Conservation (phyloP, 2,113 vertebrate species). For the Paraplagusia blochii region DNA sequence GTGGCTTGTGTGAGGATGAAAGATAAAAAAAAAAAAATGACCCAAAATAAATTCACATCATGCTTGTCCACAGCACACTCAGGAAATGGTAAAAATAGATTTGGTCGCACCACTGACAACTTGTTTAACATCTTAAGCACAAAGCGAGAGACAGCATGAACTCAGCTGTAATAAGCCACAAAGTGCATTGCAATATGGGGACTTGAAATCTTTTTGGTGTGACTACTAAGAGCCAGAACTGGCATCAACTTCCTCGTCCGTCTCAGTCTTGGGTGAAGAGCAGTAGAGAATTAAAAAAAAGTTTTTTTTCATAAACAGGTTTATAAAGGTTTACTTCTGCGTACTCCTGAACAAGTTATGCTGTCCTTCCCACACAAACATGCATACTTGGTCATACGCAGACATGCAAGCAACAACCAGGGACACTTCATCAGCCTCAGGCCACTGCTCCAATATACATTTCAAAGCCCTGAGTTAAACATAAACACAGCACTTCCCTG, state of each 20-base stretch:
- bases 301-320: too few relatives aligned
- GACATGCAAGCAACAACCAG: conserved; percentile 28
- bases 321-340: too few relatives aligned
- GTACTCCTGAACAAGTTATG: conserved; percentile 8
- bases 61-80: too few relatives aligned
- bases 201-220: background rate
- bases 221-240: background rate
- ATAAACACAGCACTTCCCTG: conserved; percentile 74
- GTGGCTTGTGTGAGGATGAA: too few relatives aligned
- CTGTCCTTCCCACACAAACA: conserved; percentile 15
- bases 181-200: background rate
- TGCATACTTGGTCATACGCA: conserved; percentile 10
- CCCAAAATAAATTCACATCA: too few relatives aligned
- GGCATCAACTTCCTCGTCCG: background rate
- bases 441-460: conserved; percentile 57
- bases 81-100: too few relatives aligned
- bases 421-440: conserved; percentile 53
- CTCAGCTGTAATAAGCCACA: background rate
- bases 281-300: background rate
- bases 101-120: background rate
- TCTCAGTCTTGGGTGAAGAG: background rate
- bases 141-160: background rate
- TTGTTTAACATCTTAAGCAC: too few relatives aligned
- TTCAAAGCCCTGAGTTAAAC: conserved; percentile 69
- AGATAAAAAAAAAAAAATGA: too few relatives aligned